phyloP scores from a whole-genome alignment of 2,797 vertebrate genomes.

The Scolopax rusticola region DNA sequence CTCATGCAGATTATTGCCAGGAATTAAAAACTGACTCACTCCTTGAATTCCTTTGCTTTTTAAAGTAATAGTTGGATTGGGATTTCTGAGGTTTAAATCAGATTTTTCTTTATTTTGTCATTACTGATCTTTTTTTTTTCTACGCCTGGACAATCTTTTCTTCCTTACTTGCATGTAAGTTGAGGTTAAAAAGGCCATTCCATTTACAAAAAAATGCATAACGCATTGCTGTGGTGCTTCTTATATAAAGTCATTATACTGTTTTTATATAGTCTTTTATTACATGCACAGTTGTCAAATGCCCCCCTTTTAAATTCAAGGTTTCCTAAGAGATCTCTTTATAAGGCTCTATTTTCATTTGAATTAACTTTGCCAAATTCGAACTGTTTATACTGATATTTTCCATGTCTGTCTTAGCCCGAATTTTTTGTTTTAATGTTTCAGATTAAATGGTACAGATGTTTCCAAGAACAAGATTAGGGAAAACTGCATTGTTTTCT shows the following conservation, averaged over 20 bases:
- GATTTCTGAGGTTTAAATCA: neutral
- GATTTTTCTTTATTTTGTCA: neutral
- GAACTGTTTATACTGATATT: constrained; percentile 26
- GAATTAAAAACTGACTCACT: neutral
- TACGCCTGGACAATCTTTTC: neutral
- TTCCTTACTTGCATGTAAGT: neutral
- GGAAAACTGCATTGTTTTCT: constrained; percentile 32
- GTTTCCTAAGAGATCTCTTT: constrained; percentile 21
- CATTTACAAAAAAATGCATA: neutral
- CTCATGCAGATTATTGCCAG: neutral
- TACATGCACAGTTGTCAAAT: neutral
- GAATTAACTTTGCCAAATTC: constrained; percentile 48
- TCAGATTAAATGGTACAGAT: constrained; percentile 53
- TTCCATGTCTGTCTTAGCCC: constrained; percentile 46
- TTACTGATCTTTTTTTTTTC: neutral
- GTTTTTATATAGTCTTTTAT: neutral
- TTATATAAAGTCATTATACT: neutral
- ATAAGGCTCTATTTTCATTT: constrained; percentile 22
- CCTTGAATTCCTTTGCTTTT: neutral
- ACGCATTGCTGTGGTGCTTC: neutral
- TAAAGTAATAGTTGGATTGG: neutral
- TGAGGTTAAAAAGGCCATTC: neutral
- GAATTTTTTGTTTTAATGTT: constrained; percentile 59
- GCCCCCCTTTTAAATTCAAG: neutral
- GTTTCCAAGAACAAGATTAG: constrained; percentile 63